phyloP scores from a whole-genome alignment of 2,113 vertebrate species.

The Gila orcuttii region DNA sequence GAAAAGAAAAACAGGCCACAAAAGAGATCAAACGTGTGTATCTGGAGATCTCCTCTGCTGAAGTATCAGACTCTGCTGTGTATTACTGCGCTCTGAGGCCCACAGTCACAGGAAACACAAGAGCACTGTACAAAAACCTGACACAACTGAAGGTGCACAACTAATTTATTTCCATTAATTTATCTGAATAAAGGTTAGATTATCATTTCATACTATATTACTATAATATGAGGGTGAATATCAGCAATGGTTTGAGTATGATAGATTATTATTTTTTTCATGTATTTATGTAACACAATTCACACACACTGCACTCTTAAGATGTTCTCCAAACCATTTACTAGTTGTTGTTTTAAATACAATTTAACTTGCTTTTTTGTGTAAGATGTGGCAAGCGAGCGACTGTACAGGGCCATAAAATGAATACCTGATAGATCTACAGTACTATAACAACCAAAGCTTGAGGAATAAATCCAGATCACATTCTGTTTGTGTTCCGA shows the following conservation, averaged over 20 bases:
- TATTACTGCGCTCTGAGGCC: conserved; percentile 53
- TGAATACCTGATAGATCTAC: too few relatives aligned
- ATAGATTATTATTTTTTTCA: too few relatives aligned
- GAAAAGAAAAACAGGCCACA: not conserved
- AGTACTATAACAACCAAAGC: not conserved
- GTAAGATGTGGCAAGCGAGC: not conserved
- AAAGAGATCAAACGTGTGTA: not conserved
- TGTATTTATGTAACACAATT: too few relatives aligned
- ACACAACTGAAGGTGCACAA: not conserved
- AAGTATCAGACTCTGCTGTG: conserved; percentile 44
- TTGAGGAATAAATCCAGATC: not conserved
- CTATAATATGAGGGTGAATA: too few relatives aligned
- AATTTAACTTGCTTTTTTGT: not conserved
- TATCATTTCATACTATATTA: too few relatives aligned
- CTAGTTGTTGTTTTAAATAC: not conserved
- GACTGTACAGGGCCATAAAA: not conserved
- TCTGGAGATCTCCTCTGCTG: not conserved
- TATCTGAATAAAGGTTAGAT: not conserved
- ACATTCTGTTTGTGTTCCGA: not conserved
- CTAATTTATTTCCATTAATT: not conserved
- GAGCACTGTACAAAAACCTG: conserved; percentile 33
- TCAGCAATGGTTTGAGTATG: too few relatives aligned
- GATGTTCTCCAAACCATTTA: not conserved
- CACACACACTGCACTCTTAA: too few relatives aligned
- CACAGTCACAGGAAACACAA: conserved; percentile 48